Conservation (phyloP, 2,797 vertebrate species). For the Fundulus diaphanus region DNA sequence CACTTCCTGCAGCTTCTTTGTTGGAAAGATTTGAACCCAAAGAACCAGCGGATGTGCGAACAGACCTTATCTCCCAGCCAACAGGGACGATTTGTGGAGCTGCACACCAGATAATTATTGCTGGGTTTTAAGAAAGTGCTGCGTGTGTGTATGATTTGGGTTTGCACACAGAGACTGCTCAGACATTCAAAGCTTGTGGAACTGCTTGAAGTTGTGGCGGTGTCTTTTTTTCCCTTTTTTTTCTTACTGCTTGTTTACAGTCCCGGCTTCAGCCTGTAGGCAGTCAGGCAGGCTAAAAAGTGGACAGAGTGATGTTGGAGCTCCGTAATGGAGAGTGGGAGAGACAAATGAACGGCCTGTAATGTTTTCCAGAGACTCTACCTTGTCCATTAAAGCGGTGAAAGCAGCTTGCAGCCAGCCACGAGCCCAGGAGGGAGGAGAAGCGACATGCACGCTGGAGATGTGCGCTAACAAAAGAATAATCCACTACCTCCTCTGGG, state of each 20-base stretch:
- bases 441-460: conserved; percentile 38
- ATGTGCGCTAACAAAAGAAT: conserved; percentile 20
- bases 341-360: conserved; percentile 31
- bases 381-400: conserved; percentile 43
- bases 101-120: conserved; percentile 40
- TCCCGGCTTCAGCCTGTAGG: conserved; percentile 14
- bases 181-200: conserved; percentile 25
- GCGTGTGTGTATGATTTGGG: conserved; percentile 12
- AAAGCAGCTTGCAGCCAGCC: conserved; percentile 35
- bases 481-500: conserved; percentile 22
- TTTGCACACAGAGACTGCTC: conserved; percentile 15
- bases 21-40: conserved; percentile 61
- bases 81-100: conserved; percentile 46
- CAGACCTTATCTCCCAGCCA: conserved; percentile 21
- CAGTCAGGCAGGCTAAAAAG: conserved; percentile 25
- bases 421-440: conserved; percentile 32
- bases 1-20: conserved; percentile 54
- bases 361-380: conserved; percentile 61
- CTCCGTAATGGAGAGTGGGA: conserved; percentile 28
- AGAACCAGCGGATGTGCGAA: conserved; percentile 50
- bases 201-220: not conserved
- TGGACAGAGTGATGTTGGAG: conserved; percentile 30
- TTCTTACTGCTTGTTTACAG: conserved; percentile 16
- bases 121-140: conserved; percentile 27
- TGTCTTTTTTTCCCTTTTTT: not conserved